Base-by-base conservation (phyloP, 2,797 vertebrate genomes). In the Oceanodroma leucorhoa region DNA sequence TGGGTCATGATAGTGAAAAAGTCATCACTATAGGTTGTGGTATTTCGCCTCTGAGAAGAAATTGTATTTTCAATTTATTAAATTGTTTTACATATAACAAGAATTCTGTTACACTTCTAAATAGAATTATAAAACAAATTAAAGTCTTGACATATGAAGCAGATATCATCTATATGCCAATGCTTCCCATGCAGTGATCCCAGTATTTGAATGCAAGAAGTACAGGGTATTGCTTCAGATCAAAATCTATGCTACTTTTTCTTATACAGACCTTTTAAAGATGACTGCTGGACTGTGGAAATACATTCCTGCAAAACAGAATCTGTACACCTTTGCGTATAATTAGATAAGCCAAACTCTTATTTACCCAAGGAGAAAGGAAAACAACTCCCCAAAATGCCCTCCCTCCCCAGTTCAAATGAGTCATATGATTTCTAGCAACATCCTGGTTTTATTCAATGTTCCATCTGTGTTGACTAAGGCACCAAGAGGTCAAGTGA, bases 401-500 rank as follows among this genome's bases (percentile, higher is more conserved):
- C 50, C 65, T 83, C 24, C 36, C 43, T 82, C 61, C 29, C 27
- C 51, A 30, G 48, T 51, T 85, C 57, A 51, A 83, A 76, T 76
- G 76, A 93, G 58, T 96, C 93, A 94, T 83, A 70, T 61, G 80
- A 93, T 84, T 96, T 87, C 91, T 91, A 92, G 78, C 54, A 95
- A 93, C 91, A 93, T 96, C 88, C 87, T 95, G 95, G 71, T 86
- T 92, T 93, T 91, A 94, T 94, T 92, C 91, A 91, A 5, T 80
- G 78, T 94, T 95, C 78, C 95, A 91, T 97, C 93, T 96, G 88
- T 95, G 89, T 87, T 96, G 93, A 95, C 93, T 96, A 70, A 95
- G 64, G 92, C 87, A 93, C 29, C 66, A 92, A 83, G 90, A 94
- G 94, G 96, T 97, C 96, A 97, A 97, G 94, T 92, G 93, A 91